Conservation (phyloP, 2,113 vertebrate species). For the Pitta sordida region DNA sequence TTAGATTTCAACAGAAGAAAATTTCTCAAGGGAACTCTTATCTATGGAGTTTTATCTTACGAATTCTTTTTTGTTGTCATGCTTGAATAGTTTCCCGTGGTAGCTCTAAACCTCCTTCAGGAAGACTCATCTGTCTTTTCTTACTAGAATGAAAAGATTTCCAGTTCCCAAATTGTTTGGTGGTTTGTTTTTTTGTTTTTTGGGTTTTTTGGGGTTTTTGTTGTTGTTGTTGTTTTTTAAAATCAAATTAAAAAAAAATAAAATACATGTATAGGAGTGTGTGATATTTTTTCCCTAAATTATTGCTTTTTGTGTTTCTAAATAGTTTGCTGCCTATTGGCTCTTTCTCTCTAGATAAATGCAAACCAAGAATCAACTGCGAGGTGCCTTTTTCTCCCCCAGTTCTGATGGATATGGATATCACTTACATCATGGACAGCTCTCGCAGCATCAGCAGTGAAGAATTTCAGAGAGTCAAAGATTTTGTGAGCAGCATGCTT, state of each 20-base stretch:
- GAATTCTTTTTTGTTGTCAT: neutral
- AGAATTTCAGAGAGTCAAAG: slow-evolving; percentile 69
- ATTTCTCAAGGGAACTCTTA: neutral
- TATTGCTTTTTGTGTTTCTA: neutral
- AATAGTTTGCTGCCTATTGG: neutral
- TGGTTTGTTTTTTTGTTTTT: neutral
- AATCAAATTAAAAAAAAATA: neutral
- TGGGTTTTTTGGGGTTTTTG: too few relatives aligned
- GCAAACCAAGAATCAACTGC: slow-evolving; percentile 67
- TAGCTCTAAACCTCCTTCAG: neutral
- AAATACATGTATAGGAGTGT: neutral
- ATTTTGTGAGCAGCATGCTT: slow-evolving; percentile 75
- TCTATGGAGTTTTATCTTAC: neutral
- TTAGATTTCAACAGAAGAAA: neutral
- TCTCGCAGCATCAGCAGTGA: slow-evolving; percentile 72
- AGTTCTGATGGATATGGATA: slow-evolving; percentile 74
- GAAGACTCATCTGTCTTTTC: neutral
- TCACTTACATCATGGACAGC: slow-evolving; percentile 80
- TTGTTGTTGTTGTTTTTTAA: too few relatives aligned
- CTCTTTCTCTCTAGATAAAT: slow-evolving; percentile 76
- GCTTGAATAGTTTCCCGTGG: neutral
- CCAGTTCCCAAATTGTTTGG: neutral
- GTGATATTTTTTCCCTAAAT: neutral
- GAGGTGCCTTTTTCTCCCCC: neutral
- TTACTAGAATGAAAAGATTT: neutral